Evolutionary conservation across 2,888 invertebrate species (phyloP).

Genomic region (Lycocerus yunnanus): DNA sequence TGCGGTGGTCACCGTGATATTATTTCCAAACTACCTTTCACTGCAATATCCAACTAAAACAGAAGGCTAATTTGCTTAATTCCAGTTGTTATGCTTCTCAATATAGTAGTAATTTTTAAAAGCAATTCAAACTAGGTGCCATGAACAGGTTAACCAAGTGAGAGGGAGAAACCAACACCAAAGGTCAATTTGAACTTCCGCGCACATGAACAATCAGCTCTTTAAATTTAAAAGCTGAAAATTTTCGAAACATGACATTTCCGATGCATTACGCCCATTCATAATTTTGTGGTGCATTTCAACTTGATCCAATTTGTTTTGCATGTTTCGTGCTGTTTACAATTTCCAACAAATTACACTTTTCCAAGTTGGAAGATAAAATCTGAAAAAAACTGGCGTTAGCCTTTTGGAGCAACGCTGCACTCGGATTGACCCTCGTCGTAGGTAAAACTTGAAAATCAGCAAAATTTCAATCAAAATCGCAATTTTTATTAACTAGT

Average conservation of each 20-base stretch:
- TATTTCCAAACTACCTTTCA: background rate
- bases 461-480: background rate
- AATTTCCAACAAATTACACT: background rate
- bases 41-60: background rate
- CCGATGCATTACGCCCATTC: background rate
- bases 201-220: background rate
- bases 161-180: background rate
- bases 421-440: background rate
- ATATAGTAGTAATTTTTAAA: background rate
- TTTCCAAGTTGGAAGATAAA: background rate
- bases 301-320: background rate
- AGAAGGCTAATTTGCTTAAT: constrained; percentile 1
- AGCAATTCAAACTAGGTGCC: background rate
- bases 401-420: background rate
- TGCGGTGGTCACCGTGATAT: background rate
- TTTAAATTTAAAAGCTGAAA: background rate
- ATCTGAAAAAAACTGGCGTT: background rate
- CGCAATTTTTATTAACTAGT: background rate
- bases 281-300: background rate
- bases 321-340: background rate
- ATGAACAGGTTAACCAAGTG: background rate
- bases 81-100: background rate
- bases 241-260: background rate
- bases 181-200: background rate
- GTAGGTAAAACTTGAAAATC: background rate